Percentiles rank a stretch among this genome's conserved stretches.
phyloP scores from a whole-genome alignment of 2,113 vertebrate species.

The Erythrocercus mccallii region DNA sequence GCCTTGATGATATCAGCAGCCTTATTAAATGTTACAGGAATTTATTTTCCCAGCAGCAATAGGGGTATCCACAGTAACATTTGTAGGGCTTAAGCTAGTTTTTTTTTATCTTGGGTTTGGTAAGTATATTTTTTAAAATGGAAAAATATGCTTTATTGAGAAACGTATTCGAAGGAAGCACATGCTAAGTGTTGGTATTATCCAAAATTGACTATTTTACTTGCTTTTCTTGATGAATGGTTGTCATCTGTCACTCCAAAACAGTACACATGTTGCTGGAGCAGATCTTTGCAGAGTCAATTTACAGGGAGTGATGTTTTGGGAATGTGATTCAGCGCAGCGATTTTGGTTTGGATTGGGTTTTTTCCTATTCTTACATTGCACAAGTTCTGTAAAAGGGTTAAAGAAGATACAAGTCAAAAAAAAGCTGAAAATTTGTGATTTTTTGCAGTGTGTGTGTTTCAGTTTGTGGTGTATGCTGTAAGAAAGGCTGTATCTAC shows the following conservation, averaged over 20 bases:
- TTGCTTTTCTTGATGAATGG: background rate
- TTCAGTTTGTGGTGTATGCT: background rate
- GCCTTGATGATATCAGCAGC: background rate
- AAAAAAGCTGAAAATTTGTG: background rate
- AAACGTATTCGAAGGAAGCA: background rate
- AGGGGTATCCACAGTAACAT: background rate
- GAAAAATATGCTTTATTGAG: background rate
- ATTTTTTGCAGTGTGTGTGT: background rate
- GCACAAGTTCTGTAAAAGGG: background rate
- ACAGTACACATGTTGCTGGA: background rate
- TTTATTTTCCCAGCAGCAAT: background rate
- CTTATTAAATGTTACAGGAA: background rate
- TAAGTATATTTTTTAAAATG: background rate
- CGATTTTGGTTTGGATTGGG: background rate
- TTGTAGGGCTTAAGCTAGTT: background rate
- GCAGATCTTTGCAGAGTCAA: background rate
- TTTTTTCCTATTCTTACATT: background rate
- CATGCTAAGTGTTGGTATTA: background rate
- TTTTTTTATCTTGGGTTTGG: background rate
- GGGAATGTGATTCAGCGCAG: background rate
- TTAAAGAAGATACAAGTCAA: background rate
- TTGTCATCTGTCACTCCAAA: background rate
- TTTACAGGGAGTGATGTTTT: background rate
- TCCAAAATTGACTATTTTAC: background rate
- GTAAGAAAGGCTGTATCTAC: background rate